These are phyloP conservation scores for Drosophila burlai DNA, from an alignment of 1,140 invertebrate species.

Conservation along the genomic window DNA sequence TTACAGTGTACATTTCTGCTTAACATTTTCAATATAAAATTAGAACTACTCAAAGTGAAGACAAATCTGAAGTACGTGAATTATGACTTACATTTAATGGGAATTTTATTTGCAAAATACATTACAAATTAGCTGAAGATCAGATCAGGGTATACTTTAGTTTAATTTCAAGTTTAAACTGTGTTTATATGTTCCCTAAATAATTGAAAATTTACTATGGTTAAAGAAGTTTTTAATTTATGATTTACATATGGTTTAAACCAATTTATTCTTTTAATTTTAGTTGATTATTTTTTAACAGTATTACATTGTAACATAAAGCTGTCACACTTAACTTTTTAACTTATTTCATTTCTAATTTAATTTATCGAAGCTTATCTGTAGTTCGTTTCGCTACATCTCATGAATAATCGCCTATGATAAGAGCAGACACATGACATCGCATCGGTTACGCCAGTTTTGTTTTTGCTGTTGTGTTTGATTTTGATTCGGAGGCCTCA, in stretches of 20 bases:
- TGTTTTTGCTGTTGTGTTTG: slow-evolving; percentile 27
- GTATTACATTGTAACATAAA: neutral
- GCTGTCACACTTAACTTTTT: neutral
- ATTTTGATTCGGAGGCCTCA: slow-evolving; percentile 31
- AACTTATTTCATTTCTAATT: slow-evolving; percentile 3
- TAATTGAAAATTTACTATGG: neutral
- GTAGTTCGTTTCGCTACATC: slow-evolving; percentile 10
- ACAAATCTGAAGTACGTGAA: neutral
- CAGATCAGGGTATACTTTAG: neutral
- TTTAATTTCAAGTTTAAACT: neutral
- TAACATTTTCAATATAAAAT: slow-evolving; percentile 1
- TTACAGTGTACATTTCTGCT: neutral
- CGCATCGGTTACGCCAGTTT: slow-evolving; percentile 54
- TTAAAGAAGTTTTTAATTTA: neutral
- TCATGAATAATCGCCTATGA: slow-evolving; percentile 53
- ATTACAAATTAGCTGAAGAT: too few relatives aligned
- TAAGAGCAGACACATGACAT: slow-evolving; percentile 48
- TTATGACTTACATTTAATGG: neutral
- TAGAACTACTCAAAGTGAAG: neutral
- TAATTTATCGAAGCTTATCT: slow-evolving; percentile 11
- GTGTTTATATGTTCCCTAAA: neutral
- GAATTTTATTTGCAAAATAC: neutral
- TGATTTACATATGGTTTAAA: neutral
- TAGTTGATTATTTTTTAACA: too few relatives aligned
- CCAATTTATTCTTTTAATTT: neutral